Base-by-base conservation (phyloP, 1,140 invertebrate genomes). In the Heliconius himera region DNA sequence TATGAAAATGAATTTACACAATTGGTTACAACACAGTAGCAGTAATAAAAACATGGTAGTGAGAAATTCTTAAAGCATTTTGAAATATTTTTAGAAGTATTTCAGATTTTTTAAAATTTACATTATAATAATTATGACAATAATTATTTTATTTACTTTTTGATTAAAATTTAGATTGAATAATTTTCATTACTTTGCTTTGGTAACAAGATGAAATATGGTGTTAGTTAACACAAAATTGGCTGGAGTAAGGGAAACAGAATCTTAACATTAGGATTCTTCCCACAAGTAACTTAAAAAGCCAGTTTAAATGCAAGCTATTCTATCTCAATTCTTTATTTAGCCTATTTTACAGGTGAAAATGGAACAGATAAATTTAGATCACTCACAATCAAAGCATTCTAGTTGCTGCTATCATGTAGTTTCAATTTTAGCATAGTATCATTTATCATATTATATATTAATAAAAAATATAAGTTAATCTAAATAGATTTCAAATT, bases 291-390 rank as follows among this genome's bases (percentile, higher is more conserved):
- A 46, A 1, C 13, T 4, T 16, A 22, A 22, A 60, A 60, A n/a
- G 2, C 6, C n/a, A 22, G 3, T 22, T 60, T 11, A 60, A 60
- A 60, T 60, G n/a, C 54, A 51, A 18, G 18, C 6, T 16, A 33
- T 54, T 74, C 29, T 46, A 16, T 54, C 49, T 51, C 73, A 51
- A 29, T 54, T 74, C 49, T 74, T 20, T 51, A 74, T 20, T 74
- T 74, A 74, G 22, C 36, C 22, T 46, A 29, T 9, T 33, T 33
- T 18, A 51, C 22, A 74, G 73, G 73, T 54, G 49, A 51, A 74
- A 74, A 74, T 74, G 73, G 73, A 29, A 54, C 73, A 74, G 38
- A n/a, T 74, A 74, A 46, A 74, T 74, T 54, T 74, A 74, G 73
- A 74, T 54, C 41, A 51, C 4, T 74, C 20, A 6, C 38, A 49